Conservation (phyloP, 2,888 invertebrate species). For the Netelia inedita region DNA sequence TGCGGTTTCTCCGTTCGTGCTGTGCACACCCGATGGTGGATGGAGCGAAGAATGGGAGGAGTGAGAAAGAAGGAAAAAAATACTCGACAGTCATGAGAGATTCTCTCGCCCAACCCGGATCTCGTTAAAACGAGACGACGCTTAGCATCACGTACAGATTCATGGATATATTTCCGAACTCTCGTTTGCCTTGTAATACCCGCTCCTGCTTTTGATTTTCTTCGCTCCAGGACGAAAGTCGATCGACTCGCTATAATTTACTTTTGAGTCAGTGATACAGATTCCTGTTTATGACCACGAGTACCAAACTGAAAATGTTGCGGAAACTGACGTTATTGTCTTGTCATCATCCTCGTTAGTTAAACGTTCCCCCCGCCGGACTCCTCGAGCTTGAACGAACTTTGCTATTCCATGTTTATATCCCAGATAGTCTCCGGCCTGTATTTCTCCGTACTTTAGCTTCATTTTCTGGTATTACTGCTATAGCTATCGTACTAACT, state of each 20-base stretch:
- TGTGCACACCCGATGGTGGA: background rate
- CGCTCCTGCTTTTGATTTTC: constrained; percentile 11
- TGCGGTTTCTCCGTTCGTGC: constrained; percentile 30
- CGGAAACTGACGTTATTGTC: constrained; percentile 22
- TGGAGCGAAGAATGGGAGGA: constrained; percentile 13
- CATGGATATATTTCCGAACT: constrained; percentile 14
- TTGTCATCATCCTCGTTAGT: background rate
- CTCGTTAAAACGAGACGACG: constrained; percentile 56
- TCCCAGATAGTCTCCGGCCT: background rate
- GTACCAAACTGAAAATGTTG: background rate
- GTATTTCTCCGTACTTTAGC: background rate
- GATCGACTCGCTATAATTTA: constrained; percentile 5
- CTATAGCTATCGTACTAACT: background rate
- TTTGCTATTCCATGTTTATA: background rate
- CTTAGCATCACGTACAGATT: constrained; percentile 28
- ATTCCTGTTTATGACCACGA: background rate
- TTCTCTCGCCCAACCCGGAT: constrained; percentile 16
- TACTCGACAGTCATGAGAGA: constrained; percentile 31
- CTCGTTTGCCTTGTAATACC: constrained; percentile 19
- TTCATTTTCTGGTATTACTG: background rate
- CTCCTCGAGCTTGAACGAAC: background rate
- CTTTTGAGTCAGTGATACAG: no score
- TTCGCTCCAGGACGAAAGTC: background rate
- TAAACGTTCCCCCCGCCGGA: no score
- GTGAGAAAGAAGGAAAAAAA: constrained; percentile 13